Evolutionary conservation across 2,113 vertebrate species (phyloP).

Genomic region (Peromyscus polionotus): DNA sequence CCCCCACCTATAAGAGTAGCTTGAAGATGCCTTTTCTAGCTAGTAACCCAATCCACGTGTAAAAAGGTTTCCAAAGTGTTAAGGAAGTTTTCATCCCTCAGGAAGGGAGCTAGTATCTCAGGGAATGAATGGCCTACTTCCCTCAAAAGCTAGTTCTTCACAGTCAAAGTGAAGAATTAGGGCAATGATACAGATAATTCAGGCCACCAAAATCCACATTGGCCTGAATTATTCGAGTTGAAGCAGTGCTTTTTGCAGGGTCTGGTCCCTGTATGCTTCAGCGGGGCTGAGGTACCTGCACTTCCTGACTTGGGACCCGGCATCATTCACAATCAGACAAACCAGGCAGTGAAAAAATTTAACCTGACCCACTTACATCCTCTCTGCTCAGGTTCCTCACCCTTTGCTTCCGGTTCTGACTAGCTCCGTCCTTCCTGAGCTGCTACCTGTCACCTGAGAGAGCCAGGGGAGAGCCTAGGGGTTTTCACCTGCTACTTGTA

Average conservation of each 20-base stretch:
- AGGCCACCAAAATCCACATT: conserved; percentile 77
- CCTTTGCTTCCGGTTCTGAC: conserved; percentile 14
- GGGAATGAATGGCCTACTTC: conserved; percentile 79
- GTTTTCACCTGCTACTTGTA: not conserved
- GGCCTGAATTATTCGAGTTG: conserved; percentile 72
- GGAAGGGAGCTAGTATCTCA: conserved; percentile 56
- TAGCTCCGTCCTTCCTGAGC: not conserved
- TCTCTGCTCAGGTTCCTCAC: conserved; percentile 36
- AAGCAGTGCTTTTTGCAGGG: conserved; percentile 25
- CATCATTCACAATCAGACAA: not conserved
- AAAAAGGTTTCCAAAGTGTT: conserved; percentile 36
- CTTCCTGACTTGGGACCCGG: not conserved
- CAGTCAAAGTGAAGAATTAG: conserved; percentile 78
- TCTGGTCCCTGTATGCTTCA: conserved; percentile 34
- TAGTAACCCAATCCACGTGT: conserved; percentile 2
- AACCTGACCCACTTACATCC: conserved; percentile 32
- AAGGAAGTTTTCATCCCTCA: conserved; percentile 35
- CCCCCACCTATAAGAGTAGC: not conserved
- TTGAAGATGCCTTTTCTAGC: not conserved
- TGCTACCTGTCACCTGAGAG: not conserved
- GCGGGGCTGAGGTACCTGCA: not conserved
- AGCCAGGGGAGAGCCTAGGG: not conserved
- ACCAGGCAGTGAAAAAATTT: not conserved
- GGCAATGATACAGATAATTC: conserved; percentile 80
- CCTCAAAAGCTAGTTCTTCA: conserved; percentile 74